These are phyloP conservation scores for Lottia gigantea DNA, from an alignment of 2,888 invertebrate genomes.

Conservation along the genomic window DNA sequence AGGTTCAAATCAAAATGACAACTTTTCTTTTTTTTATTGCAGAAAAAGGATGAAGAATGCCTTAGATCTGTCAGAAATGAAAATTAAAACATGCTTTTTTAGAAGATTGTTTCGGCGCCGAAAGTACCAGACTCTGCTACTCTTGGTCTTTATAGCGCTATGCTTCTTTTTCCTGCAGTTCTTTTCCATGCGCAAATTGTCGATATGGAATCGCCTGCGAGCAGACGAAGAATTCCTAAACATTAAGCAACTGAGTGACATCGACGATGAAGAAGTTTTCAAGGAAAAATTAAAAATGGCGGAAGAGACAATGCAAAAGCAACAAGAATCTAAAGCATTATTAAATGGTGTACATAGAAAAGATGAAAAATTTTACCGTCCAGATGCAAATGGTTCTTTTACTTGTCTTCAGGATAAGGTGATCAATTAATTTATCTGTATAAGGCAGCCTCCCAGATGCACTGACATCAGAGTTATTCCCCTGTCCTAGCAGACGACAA, in stretches of 20 bases:
- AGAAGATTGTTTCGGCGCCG: not conserved
- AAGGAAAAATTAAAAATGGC: not conserved
- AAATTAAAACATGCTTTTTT: too few relatives aligned
- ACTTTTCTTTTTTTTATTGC: too few relatives aligned
- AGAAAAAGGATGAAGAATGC: too few relatives aligned
- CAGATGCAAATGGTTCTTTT: constrained; percentile 26
- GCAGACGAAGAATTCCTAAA: constrained; percentile 4
- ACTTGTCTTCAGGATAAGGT: constrained; percentile 29
- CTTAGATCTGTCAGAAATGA: too few relatives aligned
- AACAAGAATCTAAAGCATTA: not conserved
- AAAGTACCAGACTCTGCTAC: constrained; percentile 25
- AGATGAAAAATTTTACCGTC: constrained; percentile 22
- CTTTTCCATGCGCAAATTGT: constrained; percentile 23
- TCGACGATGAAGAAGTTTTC: constrained; percentile 16
- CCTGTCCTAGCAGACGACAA: constrained; percentile 6
- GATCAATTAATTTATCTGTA: too few relatives aligned
- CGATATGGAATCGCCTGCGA: not conserved
- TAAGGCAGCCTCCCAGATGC: too few relatives aligned
- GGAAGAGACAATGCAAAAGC: not conserved
- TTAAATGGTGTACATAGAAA: constrained; percentile 29
- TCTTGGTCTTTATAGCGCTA: constrained; percentile 21
- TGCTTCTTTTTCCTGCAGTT: constrained; percentile 32
- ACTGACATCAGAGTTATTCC: not conserved
- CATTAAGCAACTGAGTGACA: not conserved
- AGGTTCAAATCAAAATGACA: too few relatives aligned